A percentile compares a stretch with the other conserved stretches of the same genome.
Evolutionary conservation across 2,113 vertebrate species (phyloP).

Genomic region (Trogon melanurus): DNA sequence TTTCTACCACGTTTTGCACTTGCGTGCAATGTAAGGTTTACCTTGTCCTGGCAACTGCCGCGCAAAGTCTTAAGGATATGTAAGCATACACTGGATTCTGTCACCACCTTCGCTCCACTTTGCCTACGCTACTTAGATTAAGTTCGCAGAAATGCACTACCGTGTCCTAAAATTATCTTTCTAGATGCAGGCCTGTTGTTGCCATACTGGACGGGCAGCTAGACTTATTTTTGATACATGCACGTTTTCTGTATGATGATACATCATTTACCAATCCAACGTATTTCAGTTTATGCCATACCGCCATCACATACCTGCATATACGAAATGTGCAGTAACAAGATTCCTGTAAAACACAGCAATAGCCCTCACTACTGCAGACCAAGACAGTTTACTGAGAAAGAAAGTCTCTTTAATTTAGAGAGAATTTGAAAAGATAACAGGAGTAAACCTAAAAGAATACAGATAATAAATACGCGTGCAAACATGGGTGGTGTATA

Average conservation of each 20-base stretch:
- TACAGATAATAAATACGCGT: background rate
- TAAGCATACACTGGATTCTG: background rate
- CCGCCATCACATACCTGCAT: background rate
- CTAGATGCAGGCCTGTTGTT: background rate
- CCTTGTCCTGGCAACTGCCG: background rate
- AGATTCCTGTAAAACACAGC: background rate
- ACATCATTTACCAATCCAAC: background rate
- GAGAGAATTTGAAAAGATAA: background rate
- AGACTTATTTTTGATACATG: background rate
- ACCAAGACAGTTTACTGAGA: background rate
- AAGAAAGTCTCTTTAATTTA: background rate
- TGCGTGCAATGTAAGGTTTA: background rate
- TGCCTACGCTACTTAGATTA: background rate
- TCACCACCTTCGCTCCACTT: background rate
- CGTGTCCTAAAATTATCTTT: background rate
- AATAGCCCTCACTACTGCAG: background rate
- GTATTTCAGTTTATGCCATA: background rate
- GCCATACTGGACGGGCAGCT: background rate
- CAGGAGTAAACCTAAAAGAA: background rate
- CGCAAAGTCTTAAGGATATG: background rate
- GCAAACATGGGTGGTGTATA: background rate
- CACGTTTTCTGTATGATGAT: background rate
- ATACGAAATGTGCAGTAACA: background rate
- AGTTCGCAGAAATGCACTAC: background rate
- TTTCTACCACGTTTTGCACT: background rate